Percentiles rank a stretch among this genome's conserved stretches.
These are phyloP conservation scores for Lanius ludovicianus DNA, from an alignment of 2,113 vertebrate genomes.

Conservation along the genomic window DNA sequence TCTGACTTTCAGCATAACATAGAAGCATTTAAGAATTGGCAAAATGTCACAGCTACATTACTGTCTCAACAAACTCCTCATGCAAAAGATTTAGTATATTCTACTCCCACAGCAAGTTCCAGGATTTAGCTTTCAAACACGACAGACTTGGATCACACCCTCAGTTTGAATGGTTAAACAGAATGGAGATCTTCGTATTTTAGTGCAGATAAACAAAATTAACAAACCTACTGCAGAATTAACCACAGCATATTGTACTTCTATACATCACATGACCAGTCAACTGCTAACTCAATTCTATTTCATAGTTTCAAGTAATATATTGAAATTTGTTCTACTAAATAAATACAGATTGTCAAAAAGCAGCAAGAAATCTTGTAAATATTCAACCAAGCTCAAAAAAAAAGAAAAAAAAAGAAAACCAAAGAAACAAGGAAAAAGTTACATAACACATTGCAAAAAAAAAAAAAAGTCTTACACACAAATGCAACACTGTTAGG, in stretches of 20 bases:
- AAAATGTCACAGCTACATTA: slow-evolving; percentile 73
- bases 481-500: slow-evolving; percentile 70
- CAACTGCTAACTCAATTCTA: slow-evolving; percentile 71
- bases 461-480: slow-evolving; percentile 30
- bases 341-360: slow-evolving; percentile 92
- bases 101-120: slow-evolving; percentile 69
- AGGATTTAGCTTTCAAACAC: slow-evolving; percentile 71
- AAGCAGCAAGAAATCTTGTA: slow-evolving; percentile 83
- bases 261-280: slow-evolving; percentile 60
- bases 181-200: slow-evolving; percentile 69
- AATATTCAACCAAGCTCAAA: slow-evolving; percentile 69
- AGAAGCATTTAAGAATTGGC: slow-evolving; percentile 74
- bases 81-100: slow-evolving; percentile 74
- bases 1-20: slow-evolving; percentile 60
- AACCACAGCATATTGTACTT: slow-evolving; percentile 73
- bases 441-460: slow-evolving; percentile 64
- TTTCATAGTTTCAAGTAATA: slow-evolving; percentile 79
- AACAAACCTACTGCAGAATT: slow-evolving; percentile 71
- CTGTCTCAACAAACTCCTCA: slow-evolving; percentile 75
- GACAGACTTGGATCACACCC: slow-evolving; percentile 59
- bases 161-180: slow-evolving; percentile 65
- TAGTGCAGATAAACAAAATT: slow-evolving; percentile 75
- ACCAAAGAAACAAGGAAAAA: slow-evolving; percentile 3
- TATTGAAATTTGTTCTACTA: slow-evolving; percentile 71
- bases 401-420: slow-evolving; percentile 57